These are phyloP conservation scores for Ophraella communa DNA, from an alignment of 2,888 invertebrate species.

Conservation along the genomic window DNA sequence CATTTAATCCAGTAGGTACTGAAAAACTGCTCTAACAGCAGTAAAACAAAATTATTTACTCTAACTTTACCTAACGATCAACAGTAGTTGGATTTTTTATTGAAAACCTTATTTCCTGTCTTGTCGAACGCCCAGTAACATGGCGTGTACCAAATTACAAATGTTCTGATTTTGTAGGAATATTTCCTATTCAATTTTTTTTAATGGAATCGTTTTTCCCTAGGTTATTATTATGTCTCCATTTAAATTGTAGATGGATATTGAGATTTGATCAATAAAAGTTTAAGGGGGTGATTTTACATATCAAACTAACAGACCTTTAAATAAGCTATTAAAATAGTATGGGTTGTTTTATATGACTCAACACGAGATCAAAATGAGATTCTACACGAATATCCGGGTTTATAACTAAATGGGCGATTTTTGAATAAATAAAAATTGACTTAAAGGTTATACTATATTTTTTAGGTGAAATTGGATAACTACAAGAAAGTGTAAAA, in stretches of 20 bases:
- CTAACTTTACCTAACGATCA: neutral
- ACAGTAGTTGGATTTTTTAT: neutral
- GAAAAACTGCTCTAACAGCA: too few species aligned
- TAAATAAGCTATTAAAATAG: neutral
- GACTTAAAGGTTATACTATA: too few species aligned
- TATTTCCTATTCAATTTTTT: neutral
- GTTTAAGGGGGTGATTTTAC: neutral
- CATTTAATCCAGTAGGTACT: too few species aligned
- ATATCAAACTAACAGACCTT: neutral
- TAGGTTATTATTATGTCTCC: constrained; percentile 5
- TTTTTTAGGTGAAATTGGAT: too few species aligned
- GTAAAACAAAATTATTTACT: neutral
- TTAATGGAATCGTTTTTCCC: neutral
- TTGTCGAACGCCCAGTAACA: neutral
- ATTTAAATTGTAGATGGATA: neutral
- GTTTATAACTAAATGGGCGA: too few species aligned
- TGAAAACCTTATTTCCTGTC: neutral
- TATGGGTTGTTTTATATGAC: neutral
- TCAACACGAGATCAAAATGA: neutral
- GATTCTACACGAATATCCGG: neutral
- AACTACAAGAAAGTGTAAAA: too few species aligned
- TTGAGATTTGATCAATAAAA: constrained; percentile 12
- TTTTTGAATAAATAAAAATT: too few species aligned
- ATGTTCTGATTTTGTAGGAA: neutral
- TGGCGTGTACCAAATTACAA: neutral